A percentile compares a stretch with the other conserved stretches of the same genome.
These are phyloP conservation scores for Enteromius viviparus DNA, from an alignment of 2,797 vertebrate species.

Conservation along the genomic window DNA sequence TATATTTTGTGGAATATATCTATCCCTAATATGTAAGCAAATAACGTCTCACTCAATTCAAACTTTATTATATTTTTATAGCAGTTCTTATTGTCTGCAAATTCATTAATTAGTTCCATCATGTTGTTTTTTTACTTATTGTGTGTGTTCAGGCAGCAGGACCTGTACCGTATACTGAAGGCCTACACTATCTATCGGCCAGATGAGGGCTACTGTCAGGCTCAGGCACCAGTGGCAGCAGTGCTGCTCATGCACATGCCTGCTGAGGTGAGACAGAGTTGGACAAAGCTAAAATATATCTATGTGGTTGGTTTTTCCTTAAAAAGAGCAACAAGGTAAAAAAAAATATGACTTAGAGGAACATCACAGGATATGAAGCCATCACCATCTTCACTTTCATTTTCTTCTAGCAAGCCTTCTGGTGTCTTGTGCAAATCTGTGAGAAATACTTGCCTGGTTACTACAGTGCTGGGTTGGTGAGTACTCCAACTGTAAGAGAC, in stretches of 20 bases:
- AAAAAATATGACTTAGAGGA: not conserved
- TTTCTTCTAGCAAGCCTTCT: conserved; percentile 88
- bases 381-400: not conserved
- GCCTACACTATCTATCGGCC: conserved; percentile 91
- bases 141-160: conserved; percentile 82
- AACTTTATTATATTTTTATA: not conserved
- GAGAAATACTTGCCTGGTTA: conserved; percentile 92
- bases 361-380: not conserved
- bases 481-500: conserved; percentile 54
- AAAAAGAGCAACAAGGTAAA: not conserved
- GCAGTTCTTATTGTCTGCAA: not conserved
- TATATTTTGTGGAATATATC: not conserved
- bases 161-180: conserved; percentile 90
- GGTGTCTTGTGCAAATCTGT: conserved; percentile 94
- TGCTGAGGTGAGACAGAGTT: conserved; percentile 83
- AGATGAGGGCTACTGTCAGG: conserved; percentile 92
- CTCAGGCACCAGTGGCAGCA: conserved; percentile 90
- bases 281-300: not conserved
- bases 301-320: not conserved
- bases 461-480: conserved; percentile 93
- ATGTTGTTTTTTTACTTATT: no score
- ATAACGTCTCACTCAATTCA: not conserved
- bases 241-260: conserved; percentile 96
- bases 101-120: not conserved
- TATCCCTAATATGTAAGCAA: not conserved